Conservation (phyloP, 2,113 vertebrate genomes). For the Mustelus asterias region DNA sequence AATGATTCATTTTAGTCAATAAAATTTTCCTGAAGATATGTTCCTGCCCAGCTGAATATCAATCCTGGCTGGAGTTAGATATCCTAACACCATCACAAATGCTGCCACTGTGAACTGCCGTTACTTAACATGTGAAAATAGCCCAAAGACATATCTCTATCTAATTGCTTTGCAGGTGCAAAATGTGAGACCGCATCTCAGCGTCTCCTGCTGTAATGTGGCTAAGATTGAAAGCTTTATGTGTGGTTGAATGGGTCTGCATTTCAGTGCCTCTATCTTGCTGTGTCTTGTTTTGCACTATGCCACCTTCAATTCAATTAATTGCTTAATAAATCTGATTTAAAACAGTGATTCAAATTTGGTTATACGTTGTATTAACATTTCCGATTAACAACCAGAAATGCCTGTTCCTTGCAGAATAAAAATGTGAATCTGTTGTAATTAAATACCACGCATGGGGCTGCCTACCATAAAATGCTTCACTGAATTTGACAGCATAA, state of each 20-base stretch:
- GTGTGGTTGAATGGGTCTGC: not conserved
- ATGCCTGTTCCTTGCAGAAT: not conserved
- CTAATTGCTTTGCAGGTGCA: not conserved
- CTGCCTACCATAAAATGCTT: not conserved
- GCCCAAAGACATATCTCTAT: not conserved
- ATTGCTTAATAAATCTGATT: not conserved
- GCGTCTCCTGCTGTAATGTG: not conserved
- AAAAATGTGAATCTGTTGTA: not conserved
- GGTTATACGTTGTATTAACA: not conserved
- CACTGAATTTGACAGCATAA: not conserved
- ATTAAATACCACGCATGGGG: not conserved
- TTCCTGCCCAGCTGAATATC: not conserved
- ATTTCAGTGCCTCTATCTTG: not conserved
- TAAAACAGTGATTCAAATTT: not conserved
- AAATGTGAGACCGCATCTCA: not conserved
- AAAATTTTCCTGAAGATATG: not conserved
- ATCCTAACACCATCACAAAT: not conserved
- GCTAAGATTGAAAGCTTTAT: not conserved
- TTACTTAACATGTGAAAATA: not conserved
- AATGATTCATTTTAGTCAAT: not conserved
- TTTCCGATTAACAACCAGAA: not conserved
- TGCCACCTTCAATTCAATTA: constrained; percentile 20
- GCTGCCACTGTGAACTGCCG: not conserved
- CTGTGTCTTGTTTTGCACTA: not conserved
- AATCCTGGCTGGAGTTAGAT: not conserved